Evolutionary conservation across 1,140 invertebrate species (phyloP), one percentile per base, ranked within the genome.

Genomic region (Drosophila biarmipes): DNA sequence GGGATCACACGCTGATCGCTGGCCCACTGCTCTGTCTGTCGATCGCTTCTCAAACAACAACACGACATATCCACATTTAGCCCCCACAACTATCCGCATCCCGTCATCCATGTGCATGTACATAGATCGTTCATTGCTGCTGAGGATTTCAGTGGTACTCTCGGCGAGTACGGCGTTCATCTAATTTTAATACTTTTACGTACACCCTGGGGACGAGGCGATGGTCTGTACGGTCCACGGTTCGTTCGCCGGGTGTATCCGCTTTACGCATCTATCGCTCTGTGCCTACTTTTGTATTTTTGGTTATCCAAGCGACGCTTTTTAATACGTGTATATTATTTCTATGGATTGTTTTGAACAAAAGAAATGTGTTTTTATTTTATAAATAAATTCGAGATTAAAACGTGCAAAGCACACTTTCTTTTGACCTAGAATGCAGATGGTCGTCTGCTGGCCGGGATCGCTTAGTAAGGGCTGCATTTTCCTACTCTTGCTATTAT

Each of bases 311-410:
- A 75, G 69, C 75, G 67, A 69, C 27, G 27, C 46, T 49, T 73
- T 56, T 59, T 78, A 24, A 63, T 58, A 53, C 73, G 77, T 86
- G 82, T 78, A 55, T 71, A 71, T 85, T 80, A 84, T 86, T 66
- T 78, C 61, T 61, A 75, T 87, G 82, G 81, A 81, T 87, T 87
- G 77, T 74, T 67, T 72, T 81, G 54, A 87, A 72, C 78, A 76
- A 87, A 61, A 63, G 73, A 87, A 58, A 87, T 86, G 82, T 87
- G 82, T 87, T 86, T 86, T 86, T 86, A 86, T 86, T 86, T 86
- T 86, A 86, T 86, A 86, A 86, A 86, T 86, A 89, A 86, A 86
- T 82, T 82, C 75, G 74, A 86, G 78, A 87, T 86, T 78, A 57
- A 69, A 66, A 69, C 35, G 27, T 62, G 58, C 35, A 12, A 2